A percentile compares a stretch with the other conserved stretches of the same genome.
phyloP scores from a whole-genome alignment of 2,113 vertebrate genomes.

The Limnothrissa miodon region DNA sequence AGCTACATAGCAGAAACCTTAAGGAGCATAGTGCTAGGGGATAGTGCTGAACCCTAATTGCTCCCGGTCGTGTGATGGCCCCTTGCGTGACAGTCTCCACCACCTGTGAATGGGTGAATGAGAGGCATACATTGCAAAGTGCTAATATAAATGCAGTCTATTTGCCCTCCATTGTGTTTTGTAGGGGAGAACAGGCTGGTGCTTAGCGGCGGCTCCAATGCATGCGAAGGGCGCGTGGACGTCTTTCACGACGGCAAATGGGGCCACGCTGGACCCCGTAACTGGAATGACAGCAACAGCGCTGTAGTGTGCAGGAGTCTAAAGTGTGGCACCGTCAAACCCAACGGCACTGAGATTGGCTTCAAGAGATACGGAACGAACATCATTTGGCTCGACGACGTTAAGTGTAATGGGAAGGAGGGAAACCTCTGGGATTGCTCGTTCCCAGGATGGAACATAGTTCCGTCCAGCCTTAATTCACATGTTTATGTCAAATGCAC shows the following conservation, averaged over 20 bases:
- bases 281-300: neutral
- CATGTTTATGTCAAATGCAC: conserved; percentile 40
- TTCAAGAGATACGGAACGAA: rapidly evolving
- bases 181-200: conserved; percentile 29
- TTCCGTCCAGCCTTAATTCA: rapidly evolving
- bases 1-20: too few relatives aligned
- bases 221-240: conserved; percentile 58
- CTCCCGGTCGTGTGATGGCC: too few relatives aligned
- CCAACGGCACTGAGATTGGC: rapidly evolving
- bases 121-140: too few relatives aligned
- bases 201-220: neutral
- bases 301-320: conserved; percentile 54
- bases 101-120: too few relatives aligned
- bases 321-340: neutral
- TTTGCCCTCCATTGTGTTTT: neutral
- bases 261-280: conserved; percentile 46
- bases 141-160: too few relatives aligned
- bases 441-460: rapidly evolving
- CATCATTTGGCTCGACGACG: conserved; percentile 26
- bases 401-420: conserved; percentile 19
- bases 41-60: too few relatives aligned
- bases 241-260: rapidly evolving
- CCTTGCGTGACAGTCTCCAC: too few relatives aligned
- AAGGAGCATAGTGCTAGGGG: too few relatives aligned
- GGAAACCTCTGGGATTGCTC: neutral